A percentile compares a stretch with the other conserved stretches of the same genome.
Evolutionary conservation across 2,888 invertebrate genomes (phyloP).

Genomic region (Plagodis pulveraria): DNA sequence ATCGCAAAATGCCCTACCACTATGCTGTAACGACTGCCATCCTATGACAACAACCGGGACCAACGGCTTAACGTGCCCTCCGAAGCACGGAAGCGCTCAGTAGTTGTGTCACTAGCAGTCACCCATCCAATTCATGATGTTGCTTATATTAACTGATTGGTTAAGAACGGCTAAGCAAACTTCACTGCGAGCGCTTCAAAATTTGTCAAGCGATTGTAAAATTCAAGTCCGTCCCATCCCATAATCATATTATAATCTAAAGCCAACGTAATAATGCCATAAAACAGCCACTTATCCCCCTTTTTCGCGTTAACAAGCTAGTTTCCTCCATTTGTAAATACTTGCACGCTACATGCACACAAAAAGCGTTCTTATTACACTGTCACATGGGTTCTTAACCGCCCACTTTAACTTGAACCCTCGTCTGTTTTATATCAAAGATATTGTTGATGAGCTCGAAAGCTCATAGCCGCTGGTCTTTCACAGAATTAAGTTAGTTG

Average conservation of each 20-base stretch:
- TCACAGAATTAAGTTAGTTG: slow-evolving; percentile 41
- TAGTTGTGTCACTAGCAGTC: no score
- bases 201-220: no score
- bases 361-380: slow-evolving; percentile 22
- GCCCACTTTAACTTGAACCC: slow-evolving; percentile 6
- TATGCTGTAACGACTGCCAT: no score
- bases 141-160: no score
- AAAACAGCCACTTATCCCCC: slow-evolving; percentile 20
- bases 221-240: neutral
- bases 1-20: no score
- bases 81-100: no score
- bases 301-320: slow-evolving; percentile 18
- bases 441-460: neutral
- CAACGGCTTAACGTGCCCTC: no score
- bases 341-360: slow-evolving; percentile 22
- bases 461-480: slow-evolving; percentile 34
- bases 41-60: no score
- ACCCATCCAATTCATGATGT: no score
- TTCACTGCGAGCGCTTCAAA: no score
- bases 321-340: slow-evolving; percentile 16
- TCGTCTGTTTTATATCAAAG: neutral
- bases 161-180: no score
- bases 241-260: neutral
- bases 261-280: neutral
- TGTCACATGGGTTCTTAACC: slow-evolving; percentile 2